Base-by-base conservation (phyloP, 2,113 vertebrate genomes). In the Marmota flaviventris region DNA sequence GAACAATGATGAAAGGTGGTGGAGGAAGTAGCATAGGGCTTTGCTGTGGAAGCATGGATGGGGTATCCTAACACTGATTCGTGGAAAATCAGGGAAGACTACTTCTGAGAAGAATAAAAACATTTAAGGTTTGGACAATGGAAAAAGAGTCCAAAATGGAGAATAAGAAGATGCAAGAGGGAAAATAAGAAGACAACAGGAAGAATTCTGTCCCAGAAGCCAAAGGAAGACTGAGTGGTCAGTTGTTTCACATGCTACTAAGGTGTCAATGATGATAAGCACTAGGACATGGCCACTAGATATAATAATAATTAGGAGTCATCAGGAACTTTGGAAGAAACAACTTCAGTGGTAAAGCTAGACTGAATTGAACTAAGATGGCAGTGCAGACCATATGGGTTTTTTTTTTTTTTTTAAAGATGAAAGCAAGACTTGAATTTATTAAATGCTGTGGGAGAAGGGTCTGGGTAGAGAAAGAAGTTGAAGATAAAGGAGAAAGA, bases 391-490 rank as follows among this genome's bases (percentile, higher is more conserved):
- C 58, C 81, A 90, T 34, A 73, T 89, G 85, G 81, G 63, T 12
- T 51, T 51, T 51, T 51, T 11, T 48, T 70, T 81, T 85, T 82
- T 73, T n/a, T n/a, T n/a, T n/a, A n/a, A 82, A 96, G 81, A 78
- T 97, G 56, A 94, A 96, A 97, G 89, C 77, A 69, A 91, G 45
- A 67, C 20, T 91, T 96, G 65, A 95, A 85, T 96, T 89, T 85
- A 77, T 95, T 97, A 95, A 93, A 65, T 89, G 37, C 91, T 51
- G 9, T 79, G 63, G 27, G 69, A 39, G 53, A 94, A 76, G 79
- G 29, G 87, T 82, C 45, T 24, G 34, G 51, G 83, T 63, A 78
- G 63, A 92, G 61, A 78, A 42, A 94, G 58, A 93, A 85, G 32
- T 14, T 65, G 70, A 93, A 92, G 73, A 78, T 93, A 85, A 84